Base-by-base conservation (phyloP, 2,113 vertebrate species). In the Bufo gargarizans region DNA sequence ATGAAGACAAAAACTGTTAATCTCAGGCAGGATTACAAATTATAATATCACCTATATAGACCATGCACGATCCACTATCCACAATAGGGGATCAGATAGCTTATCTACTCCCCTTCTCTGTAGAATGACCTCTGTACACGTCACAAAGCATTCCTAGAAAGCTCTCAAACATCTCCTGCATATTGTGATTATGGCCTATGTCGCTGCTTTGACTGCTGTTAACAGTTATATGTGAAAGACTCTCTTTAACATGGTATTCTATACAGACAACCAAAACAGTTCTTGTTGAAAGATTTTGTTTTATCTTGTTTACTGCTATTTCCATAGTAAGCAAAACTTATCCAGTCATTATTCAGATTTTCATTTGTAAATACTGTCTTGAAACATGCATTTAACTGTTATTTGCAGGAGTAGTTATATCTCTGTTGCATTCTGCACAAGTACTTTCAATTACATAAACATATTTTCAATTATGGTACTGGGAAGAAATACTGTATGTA, bases 401-500 rank as follows among this genome's bases (percentile, higher is more conserved):
- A 43, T 33, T 5, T 72, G 20, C 53, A 17, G 65, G 11, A 22
- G 49, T 53, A 53, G 56, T 84, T 72, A 72, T 14, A 84, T 84
- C 20, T 71, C 13, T 4, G 17, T 78, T 78, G 20, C 45, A 72
- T 56, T 84, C 6, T 55, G 67, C 22, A 84, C 19, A 43, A 67
- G 45, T 53, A 49, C 45, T 69, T 69, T n/a, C 61, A 69, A 84
- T 84, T 72, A 55, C 67, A 55, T 72, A 84, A 71, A 72, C 65
- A 84, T 72, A 72, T 72, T 84, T 82, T 72, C 49, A 72, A 33
- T 72, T 84, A 55, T 13, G 69, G 33, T 72, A 56, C 22, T 84
- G 49, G n/a, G 67, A 53, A 53, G 65, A 84, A 84, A 84, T 72
- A 58, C 20, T 84, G 56, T 72, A 84, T 84, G 65, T 72, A 43